Percentiles rank a stretch among this genome's conserved stretches.
These are phyloP conservation scores for Drosophila aff. DNA, from an alignment of 1,140 invertebrate species.

Conservation along the genomic window DNA sequence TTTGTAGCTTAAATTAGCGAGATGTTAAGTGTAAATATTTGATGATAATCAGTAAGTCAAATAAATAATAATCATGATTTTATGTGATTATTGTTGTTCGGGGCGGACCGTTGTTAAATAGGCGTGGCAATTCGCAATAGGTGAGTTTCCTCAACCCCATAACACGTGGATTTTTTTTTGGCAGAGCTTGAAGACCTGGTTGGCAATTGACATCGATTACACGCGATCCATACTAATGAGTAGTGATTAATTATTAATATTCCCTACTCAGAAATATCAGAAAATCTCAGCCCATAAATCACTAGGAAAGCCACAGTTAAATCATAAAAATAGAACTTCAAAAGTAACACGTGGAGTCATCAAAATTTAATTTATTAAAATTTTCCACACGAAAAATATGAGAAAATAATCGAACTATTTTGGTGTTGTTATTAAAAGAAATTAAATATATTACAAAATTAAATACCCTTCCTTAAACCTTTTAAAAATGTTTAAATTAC, in stretches of 20 bases:
- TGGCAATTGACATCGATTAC: conserved; percentile 24
- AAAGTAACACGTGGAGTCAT: background rate
- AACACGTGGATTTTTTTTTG: conserved; percentile 42
- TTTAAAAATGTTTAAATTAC: background rate
- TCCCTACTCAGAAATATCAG: background rate
- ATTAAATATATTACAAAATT: too few species aligned
- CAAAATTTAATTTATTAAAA: background rate
- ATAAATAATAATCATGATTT: conserved; percentile 49
- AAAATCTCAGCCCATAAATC: conserved; percentile 1
- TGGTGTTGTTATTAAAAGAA: background rate
- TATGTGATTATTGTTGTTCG: conserved; percentile 21
- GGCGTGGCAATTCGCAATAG: conserved; percentile 1
- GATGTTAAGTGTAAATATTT: conserved; percentile 47
- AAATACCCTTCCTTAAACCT: background rate
- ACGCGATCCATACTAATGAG: conserved; percentile 53
- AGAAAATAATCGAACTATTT: background rate
- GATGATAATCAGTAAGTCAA: conserved; percentile 47
- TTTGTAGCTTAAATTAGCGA: conserved; percentile 41
- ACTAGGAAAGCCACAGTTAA: background rate
- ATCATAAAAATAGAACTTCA: conserved; percentile 5
- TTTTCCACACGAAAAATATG: too few species aligned
- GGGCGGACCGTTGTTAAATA: background rate
- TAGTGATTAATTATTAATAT: conserved; percentile 4
- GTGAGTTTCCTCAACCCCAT: conserved; percentile 23
- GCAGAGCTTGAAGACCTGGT: background rate